Evolutionary conservation across 1,140 invertebrate species (phyloP), one percentile per base, ranked within the genome.

Genomic region (Chrysomallon squamiferum): DNA sequence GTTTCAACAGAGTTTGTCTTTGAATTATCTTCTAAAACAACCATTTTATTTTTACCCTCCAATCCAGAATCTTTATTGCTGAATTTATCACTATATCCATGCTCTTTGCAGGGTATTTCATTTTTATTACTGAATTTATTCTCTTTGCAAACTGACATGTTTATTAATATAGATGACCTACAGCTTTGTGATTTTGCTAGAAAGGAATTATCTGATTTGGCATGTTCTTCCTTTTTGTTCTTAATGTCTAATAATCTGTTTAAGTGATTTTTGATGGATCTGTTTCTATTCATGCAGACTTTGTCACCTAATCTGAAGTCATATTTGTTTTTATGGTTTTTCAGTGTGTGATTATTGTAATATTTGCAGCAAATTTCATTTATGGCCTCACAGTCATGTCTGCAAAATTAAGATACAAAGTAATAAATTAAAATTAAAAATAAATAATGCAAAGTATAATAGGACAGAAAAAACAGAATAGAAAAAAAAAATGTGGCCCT

Each of bases 281-380:
- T 74, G 69, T 84, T 84, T 58, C 74, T 79, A 0, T 63, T 73
- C 30, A 81, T 72, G 57, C 80, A 81, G 29, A 84, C 72, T 61
- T 84, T 84, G 66, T 81, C 79, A 2, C 75, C 75, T 5, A 63
- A 38, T 45, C 45, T 56, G 30, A 84, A 80, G 38, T 70, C 61
- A 1, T 59, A 54, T 56, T 72, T 77, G 9, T 66, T 63, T 13
- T 63, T 68, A 20, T 38, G 15, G 0, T 35, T 49, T 22, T 15
- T 30, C 3, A 64, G 71, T 13, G 69, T 35, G 47, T 83, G 79
- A 1, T 71, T 57, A 54, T 76, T 78, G 71, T 82, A 84, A 18
- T 68, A 54, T 30, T 67, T 63, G 62, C 76, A 78, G 54, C 79
- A 81, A 15, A 81, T 38, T 38, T 81, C 76, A 67, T 84, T 84